Evolutionary conservation across 2,113 vertebrate genomes (phyloP), one percentile per base, ranked within the genome.

Genomic region (Ramphastos sulfuratus): DNA sequence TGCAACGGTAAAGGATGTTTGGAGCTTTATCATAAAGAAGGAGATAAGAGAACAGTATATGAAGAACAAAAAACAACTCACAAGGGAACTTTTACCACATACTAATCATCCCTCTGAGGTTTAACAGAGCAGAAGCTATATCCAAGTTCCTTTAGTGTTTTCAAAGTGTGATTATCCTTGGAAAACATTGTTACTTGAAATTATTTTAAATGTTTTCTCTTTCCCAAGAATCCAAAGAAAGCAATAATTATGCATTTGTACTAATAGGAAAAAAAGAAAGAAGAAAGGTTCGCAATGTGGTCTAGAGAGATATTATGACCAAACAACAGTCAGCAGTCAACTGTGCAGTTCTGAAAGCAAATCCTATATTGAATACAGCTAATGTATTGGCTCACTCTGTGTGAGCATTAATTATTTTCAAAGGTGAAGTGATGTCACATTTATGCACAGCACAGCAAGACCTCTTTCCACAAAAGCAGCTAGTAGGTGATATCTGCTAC

Each of bases 181-280:
- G 69, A 70, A 95, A 96, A 91, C 76, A 91, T 76, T 21, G 94
- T 92, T 83, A 96, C 91, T 92, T 95, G 89, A 87, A 94, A 94
- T 20, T 60, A 42, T 63, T 69, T 95, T 90, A 94, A 67, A 78
- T 94, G 52, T 76, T 93, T 74, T 93, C 93, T 84, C 65, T 86
- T 78, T 78, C 54, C 30, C 70, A 19, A 72, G 75, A 85, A 63
- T 89, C 42, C 83, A 85, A 81, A 90, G 61, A 84, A 91, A 69
- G 37, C 14, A 80, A 69, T 90, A 70, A 39, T 55, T 60, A 86
- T n/a, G 7, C 3, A 37, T 80, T 55, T 94, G 44, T 78, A 55
- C 59, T 85, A 94, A 35, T 37, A 37, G n/a, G 69, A 75, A 59
- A 37, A 31, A 30, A 27, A 23, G n/a, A 75, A 54, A 24, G 44